These are phyloP conservation scores for Scleropages formosus DNA, from an alignment of 2,797 vertebrate genomes.

Conservation along the genomic window DNA sequence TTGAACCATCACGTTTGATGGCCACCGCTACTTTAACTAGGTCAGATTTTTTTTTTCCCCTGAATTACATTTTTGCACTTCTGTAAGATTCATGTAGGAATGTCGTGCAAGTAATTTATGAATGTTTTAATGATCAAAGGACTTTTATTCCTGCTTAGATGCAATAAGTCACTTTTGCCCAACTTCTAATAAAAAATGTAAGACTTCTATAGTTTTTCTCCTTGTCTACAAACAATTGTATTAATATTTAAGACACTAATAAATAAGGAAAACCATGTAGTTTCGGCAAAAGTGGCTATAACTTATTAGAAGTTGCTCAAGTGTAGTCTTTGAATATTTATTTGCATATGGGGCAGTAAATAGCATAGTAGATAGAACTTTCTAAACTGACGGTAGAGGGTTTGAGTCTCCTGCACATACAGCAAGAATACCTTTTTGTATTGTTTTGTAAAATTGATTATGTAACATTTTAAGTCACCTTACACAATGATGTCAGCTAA, in stretches of 20 bases:
- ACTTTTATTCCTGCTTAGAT: neutral
- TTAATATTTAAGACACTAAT: constrained; percentile 6
- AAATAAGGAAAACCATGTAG: neutral
- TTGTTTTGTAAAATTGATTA: too few relatives aligned
- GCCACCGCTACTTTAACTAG: neutral
- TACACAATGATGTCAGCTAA: too few relatives aligned
- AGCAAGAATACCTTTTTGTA: too few relatives aligned
- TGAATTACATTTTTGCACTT: neutral
- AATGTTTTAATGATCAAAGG: too few relatives aligned
- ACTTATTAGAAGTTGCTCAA: constrained; percentile 10
- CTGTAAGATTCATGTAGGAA: neutral
- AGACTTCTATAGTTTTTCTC: neutral
- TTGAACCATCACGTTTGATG: neutral
- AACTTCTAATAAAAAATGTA: constrained; percentile 20
- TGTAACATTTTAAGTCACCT: too few relatives aligned
- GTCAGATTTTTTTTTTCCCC: neutral
- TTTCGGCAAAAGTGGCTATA: constrained; percentile 2
- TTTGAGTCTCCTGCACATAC: too few relatives aligned
- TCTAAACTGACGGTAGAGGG: too few relatives aligned
- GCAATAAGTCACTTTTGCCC: constrained; percentile 11
- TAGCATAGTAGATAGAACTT: too few relatives aligned
- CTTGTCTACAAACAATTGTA: neutral
- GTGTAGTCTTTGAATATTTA: neutral
- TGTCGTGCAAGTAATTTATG: too few relatives aligned
- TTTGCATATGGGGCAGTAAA: too few relatives aligned